These are phyloP conservation scores for Triplophysa siluroides DNA, from an alignment of 2,113 vertebrate species.

Conservation along the genomic window DNA sequence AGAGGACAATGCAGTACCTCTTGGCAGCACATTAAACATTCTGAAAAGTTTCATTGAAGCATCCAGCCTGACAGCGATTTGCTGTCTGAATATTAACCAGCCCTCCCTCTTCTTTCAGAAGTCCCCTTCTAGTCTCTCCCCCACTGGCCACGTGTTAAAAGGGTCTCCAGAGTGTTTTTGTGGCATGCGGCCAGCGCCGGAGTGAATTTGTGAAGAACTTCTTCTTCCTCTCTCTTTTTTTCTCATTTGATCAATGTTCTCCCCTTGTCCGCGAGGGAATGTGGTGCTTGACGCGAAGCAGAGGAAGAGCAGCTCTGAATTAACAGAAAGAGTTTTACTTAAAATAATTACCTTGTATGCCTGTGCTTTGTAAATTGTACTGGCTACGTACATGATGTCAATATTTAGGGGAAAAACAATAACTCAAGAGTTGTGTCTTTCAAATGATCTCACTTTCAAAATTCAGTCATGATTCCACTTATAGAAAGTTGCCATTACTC, in stretches of 20 bases:
- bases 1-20: conserved; percentile 16
- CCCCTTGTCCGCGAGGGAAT: conserved; percentile 7
- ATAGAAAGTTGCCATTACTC: too few relatives aligned
- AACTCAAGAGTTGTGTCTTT: too few relatives aligned
- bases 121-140: background rate
- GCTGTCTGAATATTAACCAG: conserved; percentile 61
- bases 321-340: conserved; percentile 41
- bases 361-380: too few relatives aligned
- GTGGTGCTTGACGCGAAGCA: background rate
- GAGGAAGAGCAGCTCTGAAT: conserved; percentile 40
- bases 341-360: too few relatives aligned
- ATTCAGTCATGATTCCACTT: too few relatives aligned
- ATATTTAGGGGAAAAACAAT: too few relatives aligned
- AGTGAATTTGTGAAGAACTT: conserved; percentile 49
- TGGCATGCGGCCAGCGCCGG: conserved; percentile 39
- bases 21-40: conserved; percentile 37
- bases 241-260: conserved; percentile 26
- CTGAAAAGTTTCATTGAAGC: conserved; percentile 16
- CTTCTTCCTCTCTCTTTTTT: background rate
- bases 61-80: conserved; percentile 20
- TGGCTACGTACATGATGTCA: too few relatives aligned
- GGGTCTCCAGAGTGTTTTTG: conserved; percentile 29
- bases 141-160: conserved; percentile 38
- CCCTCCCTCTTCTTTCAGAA: background rate
- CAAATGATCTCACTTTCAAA: too few relatives aligned